Conservation (phyloP, 2,797 vertebrate genomes). For the Acrocephalus scirpaceus region DNA sequence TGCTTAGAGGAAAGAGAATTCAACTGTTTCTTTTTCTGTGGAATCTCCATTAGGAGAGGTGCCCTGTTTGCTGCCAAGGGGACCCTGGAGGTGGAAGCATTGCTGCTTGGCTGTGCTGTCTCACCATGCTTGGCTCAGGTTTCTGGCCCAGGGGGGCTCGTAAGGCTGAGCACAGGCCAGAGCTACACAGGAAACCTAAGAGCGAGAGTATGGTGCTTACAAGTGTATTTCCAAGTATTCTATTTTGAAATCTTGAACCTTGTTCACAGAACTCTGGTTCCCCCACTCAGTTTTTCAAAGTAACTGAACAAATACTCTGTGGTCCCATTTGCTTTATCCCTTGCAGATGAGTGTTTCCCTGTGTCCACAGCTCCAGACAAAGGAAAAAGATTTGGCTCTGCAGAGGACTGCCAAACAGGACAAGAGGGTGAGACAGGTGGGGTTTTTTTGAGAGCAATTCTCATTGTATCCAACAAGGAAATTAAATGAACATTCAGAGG, state of each 20-base stretch:
- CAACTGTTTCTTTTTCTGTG: neutral
- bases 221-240: neutral
- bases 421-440: neutral
- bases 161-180: rapidly evolving
- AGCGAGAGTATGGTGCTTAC: neutral
- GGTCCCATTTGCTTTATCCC: neutral
- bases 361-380: neutral
- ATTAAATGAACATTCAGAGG: neutral
- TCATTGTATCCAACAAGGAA: slow-evolving; percentile 20
- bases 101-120: rapidly evolving
- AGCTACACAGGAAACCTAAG: neutral
- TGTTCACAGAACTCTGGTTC: neutral
- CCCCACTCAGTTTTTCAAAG: neutral
- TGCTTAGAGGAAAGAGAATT: neutral
- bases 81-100: neutral
- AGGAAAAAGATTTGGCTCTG: rapidly evolving
- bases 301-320: neutral
- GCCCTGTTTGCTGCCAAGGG: neutral
- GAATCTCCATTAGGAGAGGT: neutral
- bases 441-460: neutral
- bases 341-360: neutral
- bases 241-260: neutral
- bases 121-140: rapidly evolving
- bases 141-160: rapidly evolving
- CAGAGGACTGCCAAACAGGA: neutral